Evolutionary conservation across 30 jellyfish, hydroid and myxozoan genomes (phyloP), one percentile per base, ranked within the genome.

Genomic region (Rhopilema esculentum): DNA sequence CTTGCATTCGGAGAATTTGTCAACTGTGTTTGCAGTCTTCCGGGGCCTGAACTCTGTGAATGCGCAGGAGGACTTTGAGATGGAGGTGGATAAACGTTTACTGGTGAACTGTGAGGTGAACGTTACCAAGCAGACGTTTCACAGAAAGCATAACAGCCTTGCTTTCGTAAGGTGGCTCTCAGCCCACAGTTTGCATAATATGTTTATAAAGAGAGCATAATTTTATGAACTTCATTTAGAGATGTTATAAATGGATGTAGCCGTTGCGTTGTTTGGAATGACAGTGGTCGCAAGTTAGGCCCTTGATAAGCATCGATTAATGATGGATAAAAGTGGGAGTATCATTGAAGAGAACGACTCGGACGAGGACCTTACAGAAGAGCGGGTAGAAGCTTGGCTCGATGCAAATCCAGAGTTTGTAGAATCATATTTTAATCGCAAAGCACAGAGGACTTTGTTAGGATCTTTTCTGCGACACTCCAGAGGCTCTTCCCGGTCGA

Each of bases 391-490:
- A 79, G 95, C 97, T 17, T 94, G 96, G 96, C 97, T 94, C 18
- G 98, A 94, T 80, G 83, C 76, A 21, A 89, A 94, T 61, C 97
- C 96, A 29, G 98, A 94, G 51, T 94, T 94, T 76, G 98, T 89
- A 28, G 93, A 95, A 48, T 94, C 98, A 0, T 94, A 94, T 65
- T 89, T 84, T 40, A 82, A 87, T 28, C 87, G 98, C 67, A 94
- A 94, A 85, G 98, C 97, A 29, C 92, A 86, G 62, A 83, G 88
- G 40, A 77, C 88, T 77, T 27, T 94, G 62, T 66, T 94, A 23
- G 98, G 94, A 26, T 77, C 93, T 40, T 94, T 89, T 71, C 85
- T 80, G 73, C 86, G 91, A 75, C 87, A 94, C 72, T 40, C 90
- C 28, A 71, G 87, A 66, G 85, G 85, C 80, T 83, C 86, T 20